A percentile compares a stretch with the other conserved stretches of the same genome.
Conservation (phyloP, 2,888 invertebrate species). For the Gasteruption jaculator region DNA sequence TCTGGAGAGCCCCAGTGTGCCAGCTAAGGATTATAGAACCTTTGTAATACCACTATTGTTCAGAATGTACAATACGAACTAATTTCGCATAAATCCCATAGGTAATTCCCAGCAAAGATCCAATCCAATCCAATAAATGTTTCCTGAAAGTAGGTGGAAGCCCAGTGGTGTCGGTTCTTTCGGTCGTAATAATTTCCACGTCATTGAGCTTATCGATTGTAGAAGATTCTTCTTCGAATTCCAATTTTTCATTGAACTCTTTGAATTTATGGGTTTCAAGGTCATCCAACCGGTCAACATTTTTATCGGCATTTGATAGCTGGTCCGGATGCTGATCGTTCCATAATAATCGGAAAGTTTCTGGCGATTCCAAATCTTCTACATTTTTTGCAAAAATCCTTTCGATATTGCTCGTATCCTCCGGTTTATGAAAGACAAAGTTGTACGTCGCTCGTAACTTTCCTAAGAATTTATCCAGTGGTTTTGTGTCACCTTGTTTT, state of each 20-base stretch:
- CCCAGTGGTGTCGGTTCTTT: conserved; percentile 24
- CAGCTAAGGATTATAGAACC: too few species aligned
- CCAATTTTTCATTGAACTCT: too few species aligned
- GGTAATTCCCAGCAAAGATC: conserved; percentile 30
- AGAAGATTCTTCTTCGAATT: conserved; percentile 23
- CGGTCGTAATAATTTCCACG: conserved; percentile 23
- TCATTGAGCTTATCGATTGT: conserved; percentile 19
- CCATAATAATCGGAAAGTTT: conserved; percentile 4
- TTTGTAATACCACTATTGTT: too few species aligned
- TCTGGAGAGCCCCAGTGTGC: too few species aligned
- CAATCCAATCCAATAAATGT: conserved; percentile 38
- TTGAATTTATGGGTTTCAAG: too few species aligned
- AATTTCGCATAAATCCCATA: conserved; percentile 32
- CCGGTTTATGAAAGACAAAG: conserved; percentile 37
- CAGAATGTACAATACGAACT: conserved; percentile 12
- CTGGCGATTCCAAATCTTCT: too few species aligned
- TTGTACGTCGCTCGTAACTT: conserved; percentile 41
- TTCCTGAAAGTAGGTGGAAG: conserved; percentile 31
- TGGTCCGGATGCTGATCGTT: conserved; percentile 11
- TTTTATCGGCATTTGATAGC: conserved; percentile 6
- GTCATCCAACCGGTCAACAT: conserved; percentile 15
- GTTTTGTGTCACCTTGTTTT: conserved; percentile 28
- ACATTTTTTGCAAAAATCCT: conserved; percentile 27
- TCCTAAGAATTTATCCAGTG: conserved; percentile 36
- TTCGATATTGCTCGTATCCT: conserved; percentile 35